phyloP scores from a whole-genome alignment of 2,113 vertebrate genomes.

The Vulpes ferrilata region DNA sequence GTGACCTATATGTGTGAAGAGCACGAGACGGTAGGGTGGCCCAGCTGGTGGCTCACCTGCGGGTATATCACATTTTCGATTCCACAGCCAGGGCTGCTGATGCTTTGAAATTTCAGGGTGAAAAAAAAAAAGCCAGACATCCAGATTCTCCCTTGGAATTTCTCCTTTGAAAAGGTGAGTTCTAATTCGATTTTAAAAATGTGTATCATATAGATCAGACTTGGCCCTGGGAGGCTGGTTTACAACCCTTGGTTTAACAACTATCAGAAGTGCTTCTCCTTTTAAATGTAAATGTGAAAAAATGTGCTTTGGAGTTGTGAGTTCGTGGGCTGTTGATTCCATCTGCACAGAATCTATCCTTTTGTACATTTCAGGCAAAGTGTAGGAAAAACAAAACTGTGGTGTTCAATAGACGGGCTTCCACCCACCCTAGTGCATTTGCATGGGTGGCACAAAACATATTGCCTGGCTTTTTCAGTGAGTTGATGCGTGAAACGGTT shows the following conservation, averaged over 20 bases:
- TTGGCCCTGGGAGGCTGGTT: too few relatives aligned
- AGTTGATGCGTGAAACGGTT: background rate
- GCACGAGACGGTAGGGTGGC: rapidly evolving
- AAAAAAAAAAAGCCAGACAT: background rate
- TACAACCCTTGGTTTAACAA: background rate
- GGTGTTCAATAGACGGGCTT: background rate
- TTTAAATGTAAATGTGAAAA: background rate
- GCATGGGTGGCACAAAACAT: background rate
- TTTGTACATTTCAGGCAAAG: background rate
- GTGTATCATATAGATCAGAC: background rate
- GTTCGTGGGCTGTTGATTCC: background rate
- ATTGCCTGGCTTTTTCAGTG: background rate
- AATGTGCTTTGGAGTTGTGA: background rate
- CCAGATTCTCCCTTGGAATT: background rate
- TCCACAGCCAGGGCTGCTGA: background rate
- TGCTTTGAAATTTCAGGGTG: background rate
- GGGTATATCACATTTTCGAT: background rate
- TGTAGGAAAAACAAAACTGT: background rate
- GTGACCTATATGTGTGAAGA: rapidly evolving
- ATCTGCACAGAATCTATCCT: background rate
- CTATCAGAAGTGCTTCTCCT: background rate
- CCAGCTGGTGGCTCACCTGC: background rate
- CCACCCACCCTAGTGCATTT: background rate
- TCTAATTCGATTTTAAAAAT: background rate
- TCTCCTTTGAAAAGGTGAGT: background rate